These are phyloP conservation scores for Ursus arctos DNA, from an alignment of 2,113 vertebrate species.

Conservation along the genomic window DNA sequence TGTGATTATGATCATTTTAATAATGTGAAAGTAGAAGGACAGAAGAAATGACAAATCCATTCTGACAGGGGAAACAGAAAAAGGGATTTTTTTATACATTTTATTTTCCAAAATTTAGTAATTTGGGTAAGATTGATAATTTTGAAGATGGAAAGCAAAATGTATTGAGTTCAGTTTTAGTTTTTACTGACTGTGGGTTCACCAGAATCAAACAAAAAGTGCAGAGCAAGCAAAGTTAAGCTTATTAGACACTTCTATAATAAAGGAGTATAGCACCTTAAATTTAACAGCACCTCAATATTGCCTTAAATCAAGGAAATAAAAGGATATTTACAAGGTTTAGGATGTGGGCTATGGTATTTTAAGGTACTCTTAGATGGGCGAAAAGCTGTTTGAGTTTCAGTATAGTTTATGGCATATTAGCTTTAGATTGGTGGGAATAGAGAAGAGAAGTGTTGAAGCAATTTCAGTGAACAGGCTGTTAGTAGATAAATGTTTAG, in stretches of 20 bases:
- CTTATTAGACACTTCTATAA: not conserved
- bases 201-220: not conserved
- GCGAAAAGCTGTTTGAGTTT: not conserved
- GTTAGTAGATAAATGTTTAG: not conserved
- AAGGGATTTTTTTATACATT: not conserved
- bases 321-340: not conserved
- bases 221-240: not conserved
- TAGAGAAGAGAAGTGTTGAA: not conserved
- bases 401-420: not conserved
- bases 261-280: not conserved
- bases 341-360: not conserved
- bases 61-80: not conserved
- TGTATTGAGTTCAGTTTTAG: not conserved
- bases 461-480: not conserved
- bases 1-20: not conserved
- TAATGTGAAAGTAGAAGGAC: not conserved
- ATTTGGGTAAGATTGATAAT: not conserved
- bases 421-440: not conserved
- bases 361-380: not conserved
- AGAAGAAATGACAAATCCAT: not conserved
- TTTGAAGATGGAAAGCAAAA: not conserved
- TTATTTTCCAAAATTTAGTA: not conserved
- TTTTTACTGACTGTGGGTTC: not conserved
- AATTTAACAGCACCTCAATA: not conserved
- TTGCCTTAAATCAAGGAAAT: not conserved